Percentiles rank a stretch among this genome's conserved stretches.
These are phyloP conservation scores for Telenomus remus DNA, from an alignment of 1,140 invertebrate genomes.

Conservation along the genomic window DNA sequence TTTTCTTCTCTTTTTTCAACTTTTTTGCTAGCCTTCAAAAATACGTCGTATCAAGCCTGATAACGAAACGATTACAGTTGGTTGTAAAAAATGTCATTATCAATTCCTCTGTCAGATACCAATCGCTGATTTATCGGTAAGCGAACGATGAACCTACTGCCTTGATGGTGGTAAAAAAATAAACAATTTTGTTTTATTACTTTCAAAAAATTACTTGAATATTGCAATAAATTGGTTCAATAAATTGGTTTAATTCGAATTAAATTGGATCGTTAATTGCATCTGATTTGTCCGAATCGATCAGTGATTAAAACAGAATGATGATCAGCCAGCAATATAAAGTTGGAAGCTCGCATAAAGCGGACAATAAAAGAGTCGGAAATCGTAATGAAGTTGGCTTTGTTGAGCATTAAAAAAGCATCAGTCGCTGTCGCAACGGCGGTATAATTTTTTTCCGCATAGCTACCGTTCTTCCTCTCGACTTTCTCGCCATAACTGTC, in stretches of 20 bases:
- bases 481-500: conserved; percentile 59
- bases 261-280: too few species aligned
- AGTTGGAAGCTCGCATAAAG: too few species aligned
- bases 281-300: too few species aligned
- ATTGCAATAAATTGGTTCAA: too few species aligned
- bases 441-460: conserved; percentile 58
- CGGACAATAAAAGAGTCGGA: conserved; percentile 13
- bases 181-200: not conserved
- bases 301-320: too few species aligned
- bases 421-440: conserved; percentile 29
- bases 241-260: too few species aligned
- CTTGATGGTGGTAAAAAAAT: not conserved
- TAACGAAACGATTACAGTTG: conserved; percentile 25
- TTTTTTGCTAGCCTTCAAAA: not conserved
- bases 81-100: conserved; percentile 25
- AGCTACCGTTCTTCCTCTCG: conserved; percentile 54
- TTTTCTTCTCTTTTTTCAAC: conserved; percentile 3
- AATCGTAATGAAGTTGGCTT: conserved; percentile 24
- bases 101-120: conserved; percentile 15
- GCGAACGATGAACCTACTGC: conserved; percentile 16
- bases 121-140: conserved; percentile 32
- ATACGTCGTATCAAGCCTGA: conserved; percentile 12
- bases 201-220: too few species aligned
- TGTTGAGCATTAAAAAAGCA: not conserved
- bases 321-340: too few species aligned